Evolutionary conservation across 2,888 invertebrate species (phyloP).

Genomic region (Chelonus formosanus): DNA sequence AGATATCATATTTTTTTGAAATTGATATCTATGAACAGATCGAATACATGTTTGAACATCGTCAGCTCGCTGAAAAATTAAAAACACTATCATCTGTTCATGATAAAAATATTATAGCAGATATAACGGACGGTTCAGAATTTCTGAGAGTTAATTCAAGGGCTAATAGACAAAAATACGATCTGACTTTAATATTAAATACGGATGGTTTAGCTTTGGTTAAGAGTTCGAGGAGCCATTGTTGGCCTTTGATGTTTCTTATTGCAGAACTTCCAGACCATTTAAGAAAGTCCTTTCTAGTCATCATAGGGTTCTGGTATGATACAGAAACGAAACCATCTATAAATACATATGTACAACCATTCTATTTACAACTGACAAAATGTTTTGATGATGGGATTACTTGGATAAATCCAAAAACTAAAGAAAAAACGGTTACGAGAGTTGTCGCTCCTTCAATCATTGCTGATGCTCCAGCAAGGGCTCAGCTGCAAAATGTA

Average conservation of each 20-base stretch:
- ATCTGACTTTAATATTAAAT: slow-evolving; percentile 36
- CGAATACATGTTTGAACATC: neutral
- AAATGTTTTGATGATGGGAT: slow-evolving; percentile 35
- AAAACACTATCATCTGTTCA: neutral
- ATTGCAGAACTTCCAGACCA: slow-evolving; percentile 35
- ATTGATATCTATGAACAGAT: neutral
- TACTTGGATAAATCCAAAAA: slow-evolving; percentile 30
- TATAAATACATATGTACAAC: slow-evolving; percentile 36
- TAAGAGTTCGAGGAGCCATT: slow-evolving; percentile 31
- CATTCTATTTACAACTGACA: slow-evolving; percentile 31
- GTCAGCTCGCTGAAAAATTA: slow-evolving; percentile 23
- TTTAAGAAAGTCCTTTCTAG: slow-evolving; percentile 30
- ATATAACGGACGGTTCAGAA: slow-evolving; percentile 34
- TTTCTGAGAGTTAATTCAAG: slow-evolving; percentile 36
- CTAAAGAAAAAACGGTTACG: slow-evolving; percentile 22
- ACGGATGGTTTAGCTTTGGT: slow-evolving; percentile 34
- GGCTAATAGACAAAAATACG: slow-evolving; percentile 29
- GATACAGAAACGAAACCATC: slow-evolving; percentile 25
- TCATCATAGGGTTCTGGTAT: slow-evolving; percentile 33
- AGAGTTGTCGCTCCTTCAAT: slow-evolving; percentile 34
- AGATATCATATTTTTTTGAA: neutral
- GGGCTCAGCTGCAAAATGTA: slow-evolving; percentile 35
- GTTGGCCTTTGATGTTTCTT: slow-evolving; percentile 35
- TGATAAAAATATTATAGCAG: slow-evolving; percentile 28
- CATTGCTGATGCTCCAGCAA: slow-evolving; percentile 35